Evolutionary conservation across 1,140 invertebrate species (phyloP).

Genomic region (Maconellicoccus hirsutus): DNA sequence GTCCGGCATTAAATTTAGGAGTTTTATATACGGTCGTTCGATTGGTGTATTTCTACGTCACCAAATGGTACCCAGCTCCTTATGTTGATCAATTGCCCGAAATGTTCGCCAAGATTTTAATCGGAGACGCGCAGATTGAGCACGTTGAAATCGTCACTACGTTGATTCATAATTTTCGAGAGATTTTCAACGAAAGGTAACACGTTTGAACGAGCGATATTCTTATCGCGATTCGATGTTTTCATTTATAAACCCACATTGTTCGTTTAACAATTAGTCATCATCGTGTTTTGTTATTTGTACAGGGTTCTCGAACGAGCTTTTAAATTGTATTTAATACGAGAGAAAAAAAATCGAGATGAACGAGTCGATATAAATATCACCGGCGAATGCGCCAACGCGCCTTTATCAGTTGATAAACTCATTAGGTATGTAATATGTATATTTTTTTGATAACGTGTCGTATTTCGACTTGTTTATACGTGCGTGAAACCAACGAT

Average conservation of each 20-base stretch:
- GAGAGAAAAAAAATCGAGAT: neutral
- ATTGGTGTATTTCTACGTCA: slow-evolving; percentile 36
- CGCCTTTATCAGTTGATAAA: neutral
- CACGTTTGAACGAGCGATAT: no score
- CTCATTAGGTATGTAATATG: neutral
- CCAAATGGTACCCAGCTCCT: neutral
- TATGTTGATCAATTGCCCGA: slow-evolving; percentile 25
- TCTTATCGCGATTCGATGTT: no score
- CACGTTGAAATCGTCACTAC: slow-evolving; percentile 25
- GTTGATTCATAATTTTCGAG: slow-evolving; percentile 27
- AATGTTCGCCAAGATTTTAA: slow-evolving; percentile 28
- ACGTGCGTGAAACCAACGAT: no score
- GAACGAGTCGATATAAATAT: neutral
- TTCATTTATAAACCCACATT: no score
- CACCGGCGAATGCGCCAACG: neutral
- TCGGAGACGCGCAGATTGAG: slow-evolving; percentile 24
- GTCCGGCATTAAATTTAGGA: slow-evolving; percentile 36
- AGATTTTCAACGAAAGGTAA: slow-evolving; percentile 29
- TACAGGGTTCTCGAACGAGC: slow-evolving; percentile 2
- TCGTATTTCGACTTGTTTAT: no score
- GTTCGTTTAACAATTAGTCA: no score
- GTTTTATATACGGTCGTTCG: slow-evolving; percentile 37
- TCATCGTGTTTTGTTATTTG: neutral
- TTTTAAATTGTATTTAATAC: neutral
- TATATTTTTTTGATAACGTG: no score